A percentile compares a stretch with the other conserved stretches of the same genome.
These are phyloP conservation scores for Medauroidea extradentata DNA, from an alignment of 1,140 invertebrate species.

Conservation along the genomic window DNA sequence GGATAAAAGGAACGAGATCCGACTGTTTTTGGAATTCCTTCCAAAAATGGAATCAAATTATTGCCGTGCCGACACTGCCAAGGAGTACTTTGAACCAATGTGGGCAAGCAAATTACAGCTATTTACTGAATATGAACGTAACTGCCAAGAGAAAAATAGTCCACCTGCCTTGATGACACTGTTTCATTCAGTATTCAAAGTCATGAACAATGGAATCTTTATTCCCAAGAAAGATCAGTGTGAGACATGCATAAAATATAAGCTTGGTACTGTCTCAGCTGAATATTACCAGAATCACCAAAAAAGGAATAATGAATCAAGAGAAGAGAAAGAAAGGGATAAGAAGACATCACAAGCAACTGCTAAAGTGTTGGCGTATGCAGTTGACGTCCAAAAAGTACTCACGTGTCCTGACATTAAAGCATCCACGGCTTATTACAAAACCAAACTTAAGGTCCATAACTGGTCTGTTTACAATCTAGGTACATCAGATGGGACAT, in stretches of 20 bases:
- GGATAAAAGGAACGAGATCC: slow-evolving; percentile 5
- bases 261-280: neutral
- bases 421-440: neutral
- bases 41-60: slow-evolving; percentile 1
- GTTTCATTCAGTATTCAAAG: neutral
- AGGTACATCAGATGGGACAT: neutral
- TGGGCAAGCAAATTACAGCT: slow-evolving; percentile 10
- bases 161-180: neutral
- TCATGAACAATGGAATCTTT: slow-evolving; percentile 8
- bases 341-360: neutral
- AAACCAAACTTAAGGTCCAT: neutral
- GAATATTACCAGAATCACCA: neutral
- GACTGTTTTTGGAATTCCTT: neutral
- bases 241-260: slow-evolving; percentile 9
- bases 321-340: neutral
- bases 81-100: slow-evolving; percentile 4
- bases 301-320: neutral
- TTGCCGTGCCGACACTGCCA: neutral
- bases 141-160: slow-evolving; percentile 6
- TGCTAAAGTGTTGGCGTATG: neutral
- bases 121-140: slow-evolving; percentile 1
- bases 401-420: neutral
- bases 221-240: slow-evolving; percentile 7
- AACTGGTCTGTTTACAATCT: neutral
- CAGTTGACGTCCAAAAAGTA: slow-evolving; percentile 6